Percentiles rank a stretch among this genome's conserved stretches.
Evolutionary conservation across 2,888 invertebrate genomes (phyloP).

Genomic region (Microctonus aethiopoides): DNA sequence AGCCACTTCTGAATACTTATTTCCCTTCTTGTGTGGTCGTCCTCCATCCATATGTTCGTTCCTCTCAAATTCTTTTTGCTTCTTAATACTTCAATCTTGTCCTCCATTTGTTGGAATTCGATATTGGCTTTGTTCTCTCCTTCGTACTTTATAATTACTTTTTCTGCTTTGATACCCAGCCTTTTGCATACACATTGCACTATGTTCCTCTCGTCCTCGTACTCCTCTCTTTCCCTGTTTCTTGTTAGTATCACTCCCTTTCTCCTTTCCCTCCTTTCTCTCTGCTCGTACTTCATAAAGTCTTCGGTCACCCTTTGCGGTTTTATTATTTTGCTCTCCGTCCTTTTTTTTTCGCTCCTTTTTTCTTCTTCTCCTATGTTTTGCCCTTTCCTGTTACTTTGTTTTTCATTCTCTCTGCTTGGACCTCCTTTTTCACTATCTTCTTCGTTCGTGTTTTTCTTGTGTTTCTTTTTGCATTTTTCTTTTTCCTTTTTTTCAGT

Average conservation of each 20-base stretch:
- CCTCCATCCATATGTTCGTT: slow-evolving; percentile 4
- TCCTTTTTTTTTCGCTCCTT: not conserved
- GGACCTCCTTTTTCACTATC: not conserved
- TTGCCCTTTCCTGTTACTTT: too few species aligned
- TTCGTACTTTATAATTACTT: not conserved
- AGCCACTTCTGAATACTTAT: slow-evolving; percentile 19
- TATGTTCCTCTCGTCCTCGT: too few species aligned
- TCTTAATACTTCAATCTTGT: slow-evolving; percentile 7
- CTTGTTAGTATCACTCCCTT: not conserved
- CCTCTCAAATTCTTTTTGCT: not conserved
- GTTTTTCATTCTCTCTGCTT: not conserved
- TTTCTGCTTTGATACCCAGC: not conserved
- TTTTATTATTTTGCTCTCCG: not conserved
- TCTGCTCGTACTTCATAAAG: not conserved
- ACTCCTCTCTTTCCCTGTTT: not conserved
- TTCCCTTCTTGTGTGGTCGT: slow-evolving; percentile 26
- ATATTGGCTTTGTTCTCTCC: not conserved
- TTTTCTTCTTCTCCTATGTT: too few species aligned
- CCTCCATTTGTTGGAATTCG: not conserved
- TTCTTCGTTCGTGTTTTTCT: too few species aligned
- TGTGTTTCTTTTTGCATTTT: too few species aligned
- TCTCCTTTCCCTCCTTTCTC: not conserved
- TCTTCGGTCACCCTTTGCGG: not conserved
- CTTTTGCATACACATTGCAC: not conserved
- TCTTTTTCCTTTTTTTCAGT: too few species aligned